Evolutionary conservation across 2,113 vertebrate genomes (phyloP).

Genomic region (Varanus komodoensis): DNA sequence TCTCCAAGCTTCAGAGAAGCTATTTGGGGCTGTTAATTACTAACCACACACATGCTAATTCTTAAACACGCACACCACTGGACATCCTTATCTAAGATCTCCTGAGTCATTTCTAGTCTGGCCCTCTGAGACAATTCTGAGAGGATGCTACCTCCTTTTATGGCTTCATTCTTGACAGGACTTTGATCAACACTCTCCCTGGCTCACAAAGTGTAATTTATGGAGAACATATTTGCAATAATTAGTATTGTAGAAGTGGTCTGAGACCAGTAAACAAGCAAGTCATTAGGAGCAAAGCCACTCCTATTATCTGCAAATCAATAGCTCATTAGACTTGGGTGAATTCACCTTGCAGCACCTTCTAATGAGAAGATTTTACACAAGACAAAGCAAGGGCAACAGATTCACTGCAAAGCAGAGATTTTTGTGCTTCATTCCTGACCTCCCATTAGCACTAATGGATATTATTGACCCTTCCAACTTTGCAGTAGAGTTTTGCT

Average conservation of each 20-base stretch:
- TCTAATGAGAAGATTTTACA: neutral
- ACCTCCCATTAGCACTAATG: slow-evolving; percentile 15
- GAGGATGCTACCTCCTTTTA: neutral
- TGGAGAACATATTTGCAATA: neutral
- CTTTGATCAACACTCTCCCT: neutral
- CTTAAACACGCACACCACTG: neutral
- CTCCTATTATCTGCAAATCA: slow-evolving; percentile 55
- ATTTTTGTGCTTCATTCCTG: neutral
- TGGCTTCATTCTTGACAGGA: neutral
- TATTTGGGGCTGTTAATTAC: neutral
- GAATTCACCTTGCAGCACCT: neutral
- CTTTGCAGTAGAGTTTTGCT: slow-evolving; percentile 24
- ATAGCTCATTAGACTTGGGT: slow-evolving; percentile 55
- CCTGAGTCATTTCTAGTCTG: neutral
- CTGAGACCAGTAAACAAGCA: slow-evolving; percentile 45
- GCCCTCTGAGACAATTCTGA: neutral
- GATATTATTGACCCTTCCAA: slow-evolving; percentile 10
- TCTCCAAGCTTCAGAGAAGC: neutral
- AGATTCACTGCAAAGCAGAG: neutral
- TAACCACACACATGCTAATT: neutral
- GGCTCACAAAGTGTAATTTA: neutral
- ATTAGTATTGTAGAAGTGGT: accelerated
- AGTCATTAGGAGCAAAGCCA: slow-evolving; percentile 63
- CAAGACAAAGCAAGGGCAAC: slow-evolving; percentile 18
- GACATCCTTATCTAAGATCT: neutral